Percentiles rank a stretch among this genome's conserved stretches.
phyloP scores from a whole-genome alignment of 2,888 invertebrate species.

The Phaonia tiefii region DNA sequence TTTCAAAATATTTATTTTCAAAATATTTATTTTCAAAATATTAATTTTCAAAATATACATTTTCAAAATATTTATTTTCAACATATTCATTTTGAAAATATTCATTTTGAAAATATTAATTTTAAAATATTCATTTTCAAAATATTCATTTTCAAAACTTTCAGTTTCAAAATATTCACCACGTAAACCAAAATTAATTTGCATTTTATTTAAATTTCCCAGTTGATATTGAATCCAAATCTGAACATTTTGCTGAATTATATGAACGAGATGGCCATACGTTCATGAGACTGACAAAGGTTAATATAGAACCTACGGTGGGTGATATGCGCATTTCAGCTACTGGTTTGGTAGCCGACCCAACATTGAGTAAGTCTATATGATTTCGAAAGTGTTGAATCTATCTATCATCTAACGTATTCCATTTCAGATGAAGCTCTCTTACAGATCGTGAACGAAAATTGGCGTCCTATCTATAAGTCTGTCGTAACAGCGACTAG shows the following conservation, averaged over 20 bases:
- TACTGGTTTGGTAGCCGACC: slow-evolving; percentile 84
- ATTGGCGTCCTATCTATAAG: slow-evolving; percentile 82
- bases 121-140: not conserved
- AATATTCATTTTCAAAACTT: not conserved
- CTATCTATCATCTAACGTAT: not conserved
- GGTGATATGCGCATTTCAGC: slow-evolving; percentile 84
- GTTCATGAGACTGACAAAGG: slow-evolving; percentile 82
- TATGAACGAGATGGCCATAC: slow-evolving; percentile 82
- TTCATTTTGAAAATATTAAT: no score
- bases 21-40: no score
- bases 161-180: no score
- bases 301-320: slow-evolving; percentile 84
- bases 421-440: slow-evolving; percentile 73
- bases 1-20: no score
- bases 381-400: not conserved
- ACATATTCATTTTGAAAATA: no score
- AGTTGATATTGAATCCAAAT: slow-evolving; percentile 83
- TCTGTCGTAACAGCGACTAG: slow-evolving; percentile 81
- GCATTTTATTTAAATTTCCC: no score
- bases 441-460: slow-evolving; percentile 82
- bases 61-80: no score
- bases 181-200: no score
- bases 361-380: slow-evolving; percentile 84
- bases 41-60: no score
- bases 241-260: slow-evolving; percentile 83